Conservation (phyloP, 2,888 invertebrate species). For the Ptychoptera albimana region DNA sequence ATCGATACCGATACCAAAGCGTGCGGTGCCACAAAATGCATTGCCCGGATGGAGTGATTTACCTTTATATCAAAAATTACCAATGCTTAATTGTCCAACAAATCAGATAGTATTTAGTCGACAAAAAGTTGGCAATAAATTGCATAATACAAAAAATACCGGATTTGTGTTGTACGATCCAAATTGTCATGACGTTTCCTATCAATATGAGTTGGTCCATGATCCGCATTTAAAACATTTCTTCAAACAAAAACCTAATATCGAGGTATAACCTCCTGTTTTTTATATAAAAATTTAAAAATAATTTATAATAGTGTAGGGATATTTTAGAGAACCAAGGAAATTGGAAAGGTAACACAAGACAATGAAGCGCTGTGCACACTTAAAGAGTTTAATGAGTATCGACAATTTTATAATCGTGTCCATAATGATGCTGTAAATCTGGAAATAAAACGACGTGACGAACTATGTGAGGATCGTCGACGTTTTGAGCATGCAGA, state of each 20-base stretch:
- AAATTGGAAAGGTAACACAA: conserved; percentile 38
- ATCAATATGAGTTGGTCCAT: conserved; percentile 40
- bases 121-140: conserved; percentile 23
- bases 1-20: conserved; percentile 14
- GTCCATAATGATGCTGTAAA: conserved; percentile 38
- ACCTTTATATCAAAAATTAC: conserved; percentile 25
- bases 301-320: too few relatives aligned
- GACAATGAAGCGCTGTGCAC: conserved; percentile 44
- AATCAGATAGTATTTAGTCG: conserved; percentile 28
- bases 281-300: background rate
- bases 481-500: too few relatives aligned
- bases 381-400: conserved; percentile 45
- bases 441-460: conserved; percentile 1
- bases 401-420: conserved; percentile 41
- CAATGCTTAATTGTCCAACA: conserved; percentile 27
- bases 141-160: background rate
- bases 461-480: too few relatives aligned
- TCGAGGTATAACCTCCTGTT: conserved; percentile 15
- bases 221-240: conserved; percentile 39
- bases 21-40: conserved; percentile 25
- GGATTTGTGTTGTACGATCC: conserved; percentile 16
- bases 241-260: conserved; percentile 29
- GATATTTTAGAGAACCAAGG: conserved; percentile 30
- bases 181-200: conserved; percentile 17
- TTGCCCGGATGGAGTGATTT: conserved; percentile 27